Evolutionary conservation across 2,888 invertebrate species (phyloP), one percentile per base, ranked within the genome.

Genomic region (Abrostola triplasia): DNA sequence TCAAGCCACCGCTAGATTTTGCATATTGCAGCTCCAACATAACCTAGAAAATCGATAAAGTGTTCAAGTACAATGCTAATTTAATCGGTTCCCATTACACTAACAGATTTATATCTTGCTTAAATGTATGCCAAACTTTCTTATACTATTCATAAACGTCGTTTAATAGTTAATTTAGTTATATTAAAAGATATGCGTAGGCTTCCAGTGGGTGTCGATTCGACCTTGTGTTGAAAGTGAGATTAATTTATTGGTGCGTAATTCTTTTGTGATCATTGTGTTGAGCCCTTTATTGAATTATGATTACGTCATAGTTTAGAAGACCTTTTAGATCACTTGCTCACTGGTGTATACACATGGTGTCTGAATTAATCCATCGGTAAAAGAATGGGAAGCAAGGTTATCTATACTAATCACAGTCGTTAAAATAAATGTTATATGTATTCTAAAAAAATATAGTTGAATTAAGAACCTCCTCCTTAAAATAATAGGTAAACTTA

Each of bases 191-290:
- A 48, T 57, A 44, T 68, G 86, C 85, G 90, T 89, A 87, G 88
- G 90, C 66, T 73, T 64, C 38, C 36, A 67, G 89, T 89, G 85
- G 89, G 88, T 77, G 88, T 83, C 61, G 56, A 68, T 65, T 58
- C 70, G 88, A 83, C 90, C 90, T 90, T 88, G 85, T 77, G 76
- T 85, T 76, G 88, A 89, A 88, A 90, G 89, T 87, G 83, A 88
- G 84, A 86, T 82, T 84, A 76, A 76, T 82, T 73, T 72, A 75
- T 70, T 64, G 74, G 64, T 63, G 67, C 68, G 75, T 84, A 79
- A 82, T 84, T 86, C 81, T 83, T 82, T 82, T 83, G 80, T 83
- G 70, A 70, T 78, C 65, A 55, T 72, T 75, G 61, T 76, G 59
- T 72, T 71, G 61, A 77, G 81, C 87, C 87, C 86, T 85, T 85